Conservation (phyloP, 1,140 invertebrate genomes). For the Colletes latitarsis region DNA sequence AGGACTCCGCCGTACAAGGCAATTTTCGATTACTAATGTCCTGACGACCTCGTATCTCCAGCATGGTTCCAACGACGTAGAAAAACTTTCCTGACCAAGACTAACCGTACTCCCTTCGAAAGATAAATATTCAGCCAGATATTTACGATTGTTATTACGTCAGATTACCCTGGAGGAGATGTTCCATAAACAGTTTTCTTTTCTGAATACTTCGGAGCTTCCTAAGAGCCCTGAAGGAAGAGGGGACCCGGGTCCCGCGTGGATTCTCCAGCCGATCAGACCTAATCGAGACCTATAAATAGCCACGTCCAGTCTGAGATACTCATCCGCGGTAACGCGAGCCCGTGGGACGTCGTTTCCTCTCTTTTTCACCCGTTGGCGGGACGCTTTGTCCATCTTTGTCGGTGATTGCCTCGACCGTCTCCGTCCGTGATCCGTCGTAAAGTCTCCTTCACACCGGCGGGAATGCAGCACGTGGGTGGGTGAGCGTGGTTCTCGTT, state of each 20-base stretch:
- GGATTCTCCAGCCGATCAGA: constrained; percentile 63
- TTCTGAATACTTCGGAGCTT: background rate
- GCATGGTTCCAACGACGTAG: background rate
- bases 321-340: constrained; percentile 56
- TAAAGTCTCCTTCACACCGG: constrained; percentile 36
- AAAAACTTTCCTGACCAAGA: background rate
- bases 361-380: background rate
- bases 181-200: constrained; percentile 24
- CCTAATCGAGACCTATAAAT: constrained; percentile 72
- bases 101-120: background rate
- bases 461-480: constrained; percentile 24
- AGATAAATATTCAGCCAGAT: background rate
- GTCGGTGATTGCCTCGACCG: background rate
- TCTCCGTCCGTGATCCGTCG: background rate
- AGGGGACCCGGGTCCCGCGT: constrained; percentile 41
- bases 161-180: background rate
- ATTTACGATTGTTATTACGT: background rate
- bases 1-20: too few relatives aligned
- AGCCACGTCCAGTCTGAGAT: constrained; percentile 59
- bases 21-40: too few relatives aligned
- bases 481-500: constrained; percentile 58
- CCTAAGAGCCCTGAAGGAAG: constrained; percentile 42
- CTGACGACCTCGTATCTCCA: too few relatives aligned
- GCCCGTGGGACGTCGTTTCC: constrained; percentile 63
- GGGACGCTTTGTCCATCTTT: background rate